Base-by-base conservation (phyloP, 2,888 invertebrate species). In the Pemphredon lugubris region DNA sequence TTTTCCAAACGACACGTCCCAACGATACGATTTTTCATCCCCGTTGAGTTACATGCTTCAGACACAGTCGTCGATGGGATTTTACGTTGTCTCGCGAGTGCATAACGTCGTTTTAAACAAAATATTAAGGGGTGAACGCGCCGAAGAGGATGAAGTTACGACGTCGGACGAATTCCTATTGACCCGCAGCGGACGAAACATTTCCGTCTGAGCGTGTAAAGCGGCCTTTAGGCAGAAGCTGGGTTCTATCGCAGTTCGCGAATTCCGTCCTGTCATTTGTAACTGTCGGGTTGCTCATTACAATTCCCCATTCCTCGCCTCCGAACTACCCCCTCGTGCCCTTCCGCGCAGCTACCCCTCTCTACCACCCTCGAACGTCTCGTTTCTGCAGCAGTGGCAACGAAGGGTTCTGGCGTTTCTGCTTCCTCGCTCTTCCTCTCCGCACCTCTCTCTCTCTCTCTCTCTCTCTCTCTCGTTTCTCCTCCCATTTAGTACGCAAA, bases 251-350 rank as follows among this genome's bases (percentile, higher is more conserved):
- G 87, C 86, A 86, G 88, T 86, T 87, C 88, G 89, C 89, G 89
- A 89, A 89, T 89, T 89, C 89, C 89, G 87, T 89, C 89, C 89
- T 89, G 89, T 89, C 89, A 89, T 89, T 89, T 89, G 89, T 89
- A 89, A 89, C 89, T 89, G 89, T 89, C 89, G 83, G 87, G 85
- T 86, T 88, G 89, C 89, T 89, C 89, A 89, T 89, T 89, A 89
- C 89, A 89, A 89, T 89, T 89, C 88, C 88, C 89, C 89, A 87
- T 89, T 88, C 89, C 88, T 87, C 85, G 85, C 74, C 76, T 77
- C 81, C 63, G 75, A 73, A 73, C 80, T 75, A 82, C 77, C 82
- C 75, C 66, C n/a, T 45, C 37, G 4, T 42, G 51, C 57, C 64
- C 71, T 47, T 51, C 55, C 50, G 59, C 57, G 34, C 50, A 60